Conservation (phyloP, 2,113 vertebrate genomes). For the Riparia riparia region DNA sequence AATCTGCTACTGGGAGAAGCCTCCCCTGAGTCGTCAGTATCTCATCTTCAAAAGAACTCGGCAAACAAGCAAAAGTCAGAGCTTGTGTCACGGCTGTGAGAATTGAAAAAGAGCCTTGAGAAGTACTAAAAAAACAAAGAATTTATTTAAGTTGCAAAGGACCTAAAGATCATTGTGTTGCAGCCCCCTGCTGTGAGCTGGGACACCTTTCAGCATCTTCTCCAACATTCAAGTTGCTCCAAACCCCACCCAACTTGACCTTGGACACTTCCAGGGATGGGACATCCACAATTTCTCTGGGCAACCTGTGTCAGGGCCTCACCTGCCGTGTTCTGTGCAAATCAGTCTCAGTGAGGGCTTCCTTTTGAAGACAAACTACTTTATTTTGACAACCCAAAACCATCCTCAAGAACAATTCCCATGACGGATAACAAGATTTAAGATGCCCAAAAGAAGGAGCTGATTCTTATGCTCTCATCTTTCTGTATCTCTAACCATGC, state of each 20-base stretch:
- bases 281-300: accelerated
- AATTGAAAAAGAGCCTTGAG: not conserved
- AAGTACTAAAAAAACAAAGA: not conserved
- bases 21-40: not conserved
- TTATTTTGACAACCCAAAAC: not conserved
- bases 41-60: not conserved
- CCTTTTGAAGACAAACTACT: not conserved
- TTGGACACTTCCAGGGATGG: not conserved
- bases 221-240: not conserved
- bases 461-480: not conserved
- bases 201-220: not conserved
- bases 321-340: accelerated
- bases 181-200: not conserved
- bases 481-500: not conserved
- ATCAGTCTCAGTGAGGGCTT: not conserved
- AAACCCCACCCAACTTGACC: not conserved
- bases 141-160: not conserved
- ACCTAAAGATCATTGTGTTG: accelerated
- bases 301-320: not conserved
- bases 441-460: not conserved
- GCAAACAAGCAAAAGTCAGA: not conserved
- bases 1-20: not conserved
- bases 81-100: not conserved
- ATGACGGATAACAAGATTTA: not conserved
- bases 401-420: not conserved